phyloP scores from a whole-genome alignment of 2,888 invertebrate species.

The Willowsia nigromaculata region DNA sequence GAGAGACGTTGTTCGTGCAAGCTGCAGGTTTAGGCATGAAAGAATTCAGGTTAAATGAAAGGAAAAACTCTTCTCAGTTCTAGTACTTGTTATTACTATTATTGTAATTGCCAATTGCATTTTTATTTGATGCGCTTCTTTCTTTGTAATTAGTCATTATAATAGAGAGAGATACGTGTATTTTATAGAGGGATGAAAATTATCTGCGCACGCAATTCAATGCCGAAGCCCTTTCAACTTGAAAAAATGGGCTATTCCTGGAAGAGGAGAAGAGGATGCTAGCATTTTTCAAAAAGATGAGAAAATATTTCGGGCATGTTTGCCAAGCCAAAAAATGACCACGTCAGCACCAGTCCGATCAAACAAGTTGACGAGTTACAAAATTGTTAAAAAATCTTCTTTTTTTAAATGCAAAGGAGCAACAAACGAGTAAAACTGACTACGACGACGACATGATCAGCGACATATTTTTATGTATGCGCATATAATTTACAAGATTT shows the following conservation, averaged over 20 bases:
- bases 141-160: slow-evolving; percentile 16
- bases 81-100: neutral
- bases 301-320: neutral
- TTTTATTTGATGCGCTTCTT: slow-evolving; percentile 18
- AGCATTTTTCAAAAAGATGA: neutral
- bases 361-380: neutral
- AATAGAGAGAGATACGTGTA: no score
- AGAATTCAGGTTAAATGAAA: slow-evolving; percentile 34
- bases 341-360: neutral
- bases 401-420: neutral
- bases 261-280: neutral
- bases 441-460: neutral
- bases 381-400: neutral
- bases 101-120: neutral
- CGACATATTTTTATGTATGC: neutral
- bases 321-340: neutral
- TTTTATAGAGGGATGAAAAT: slow-evolving; percentile 3
- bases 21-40: neutral
- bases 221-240: neutral
- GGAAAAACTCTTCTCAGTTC: neutral
- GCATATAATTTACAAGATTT: neutral
- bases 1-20: neutral
- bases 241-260: neutral
- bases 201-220: slow-evolving; percentile 16
- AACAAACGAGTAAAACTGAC: neutral